Conservation (phyloP, 2,888 invertebrate genomes). For the Sphaeridia pumilis region DNA sequence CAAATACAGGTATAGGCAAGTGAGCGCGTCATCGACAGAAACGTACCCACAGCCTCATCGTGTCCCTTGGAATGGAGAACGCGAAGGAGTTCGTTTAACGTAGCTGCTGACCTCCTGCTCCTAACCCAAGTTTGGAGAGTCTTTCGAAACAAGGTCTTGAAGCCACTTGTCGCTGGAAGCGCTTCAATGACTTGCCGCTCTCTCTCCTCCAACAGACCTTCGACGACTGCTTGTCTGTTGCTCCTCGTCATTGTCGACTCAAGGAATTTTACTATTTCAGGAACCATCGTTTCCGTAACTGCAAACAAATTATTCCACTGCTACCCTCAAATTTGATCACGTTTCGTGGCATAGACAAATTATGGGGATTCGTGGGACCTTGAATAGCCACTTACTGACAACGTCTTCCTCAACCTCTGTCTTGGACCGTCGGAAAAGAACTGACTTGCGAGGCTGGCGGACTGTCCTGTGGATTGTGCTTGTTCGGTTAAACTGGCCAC, state of each 20-base stretch:
- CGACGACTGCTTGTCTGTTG: constrained; percentile 5
- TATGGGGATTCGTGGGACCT: background rate
- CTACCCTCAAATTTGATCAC: no score
- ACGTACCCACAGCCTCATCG: constrained; percentile 8
- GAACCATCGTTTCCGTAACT: constrained; percentile 3
- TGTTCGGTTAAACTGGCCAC: background rate
- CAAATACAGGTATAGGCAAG: no score
- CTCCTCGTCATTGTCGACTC: constrained; percentile 1
- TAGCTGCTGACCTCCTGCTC: constrained; percentile 3
- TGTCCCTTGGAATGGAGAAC: constrained; percentile 2
- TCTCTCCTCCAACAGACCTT: background rate
- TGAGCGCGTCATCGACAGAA: no score
- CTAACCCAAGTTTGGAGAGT: constrained; percentile 7
- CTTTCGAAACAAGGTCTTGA: constrained; percentile 6
- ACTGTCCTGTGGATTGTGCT: background rate
- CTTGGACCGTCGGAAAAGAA: no score
- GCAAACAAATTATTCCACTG: background rate
- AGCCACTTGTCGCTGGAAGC: constrained; percentile 4
- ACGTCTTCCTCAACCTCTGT: constrained; percentile 7
- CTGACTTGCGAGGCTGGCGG: no score
- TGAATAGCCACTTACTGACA: background rate
- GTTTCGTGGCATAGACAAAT: background rate
- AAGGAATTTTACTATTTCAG: background rate
- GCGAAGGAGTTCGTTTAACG: constrained; percentile 6
- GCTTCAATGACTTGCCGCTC: background rate